Conservation (phyloP, 2,797 vertebrate species). For the Clarias platycephalus region DNA sequence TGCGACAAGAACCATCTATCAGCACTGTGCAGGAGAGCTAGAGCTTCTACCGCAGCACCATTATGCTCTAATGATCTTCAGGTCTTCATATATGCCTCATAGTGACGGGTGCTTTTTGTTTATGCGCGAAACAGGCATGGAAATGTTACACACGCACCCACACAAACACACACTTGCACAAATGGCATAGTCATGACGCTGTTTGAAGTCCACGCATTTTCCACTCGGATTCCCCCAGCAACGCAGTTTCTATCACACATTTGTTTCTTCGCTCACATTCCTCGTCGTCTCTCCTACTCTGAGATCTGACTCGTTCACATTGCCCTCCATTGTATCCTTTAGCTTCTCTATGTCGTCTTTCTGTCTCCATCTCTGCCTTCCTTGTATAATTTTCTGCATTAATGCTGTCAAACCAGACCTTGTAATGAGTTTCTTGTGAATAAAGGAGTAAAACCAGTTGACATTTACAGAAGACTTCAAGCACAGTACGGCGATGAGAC, state of each 20-base stretch:
- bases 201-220: conserved; percentile 29
- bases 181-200: neutral
- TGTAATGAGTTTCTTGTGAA: no score
- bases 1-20: conserved; percentile 50
- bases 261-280: neutral
- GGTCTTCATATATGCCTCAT: conserved; percentile 4
- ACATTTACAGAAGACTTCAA: no score
- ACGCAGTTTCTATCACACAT: neutral
- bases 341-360: neutral
- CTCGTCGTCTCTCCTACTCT: conserved; percentile 14
- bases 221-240: conserved; percentile 15
- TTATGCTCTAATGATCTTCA: conserved; percentile 46
- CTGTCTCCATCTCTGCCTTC: neutral
- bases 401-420: neutral
- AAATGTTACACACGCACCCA: conserved; percentile 18
- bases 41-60: conserved; percentile 25
- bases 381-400: neutral
- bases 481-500: no score
- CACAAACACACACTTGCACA: neutral
- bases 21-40: conserved; percentile 30
- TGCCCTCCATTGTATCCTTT: neutral
- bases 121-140: conserved; percentile 19
- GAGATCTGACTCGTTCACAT: conserved; percentile 12
- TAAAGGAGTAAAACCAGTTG: no score
- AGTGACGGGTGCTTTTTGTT: conserved; percentile 24